A percentile compares a stretch with the other conserved stretches of the same genome.
Conservation (phyloP, 2,888 invertebrate species). For the Stenchaetothrips biformis region DNA sequence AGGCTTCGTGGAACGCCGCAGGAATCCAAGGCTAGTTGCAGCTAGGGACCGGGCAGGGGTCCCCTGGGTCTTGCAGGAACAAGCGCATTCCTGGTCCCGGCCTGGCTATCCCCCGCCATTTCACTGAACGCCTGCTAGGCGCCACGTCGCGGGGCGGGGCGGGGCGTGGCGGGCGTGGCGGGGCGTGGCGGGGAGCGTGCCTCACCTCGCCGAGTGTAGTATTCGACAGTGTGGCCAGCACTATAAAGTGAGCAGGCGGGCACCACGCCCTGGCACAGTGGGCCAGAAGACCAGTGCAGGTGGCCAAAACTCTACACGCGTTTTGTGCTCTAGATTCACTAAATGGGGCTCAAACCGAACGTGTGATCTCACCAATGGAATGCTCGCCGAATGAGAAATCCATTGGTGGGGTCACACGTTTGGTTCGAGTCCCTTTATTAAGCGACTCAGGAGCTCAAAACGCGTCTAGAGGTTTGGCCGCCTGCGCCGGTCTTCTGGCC, state of each 20-base stretch:
- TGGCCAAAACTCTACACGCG: no score
- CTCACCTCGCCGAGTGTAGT: constrained; percentile 32
- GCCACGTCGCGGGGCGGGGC: not conserved
- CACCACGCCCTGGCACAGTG: not conserved
- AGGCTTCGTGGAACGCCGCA: constrained; percentile 12
- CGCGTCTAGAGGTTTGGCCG: no score
- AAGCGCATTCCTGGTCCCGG: not conserved
- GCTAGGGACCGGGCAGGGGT: not conserved
- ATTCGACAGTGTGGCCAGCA: not conserved
- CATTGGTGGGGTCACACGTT: no score
- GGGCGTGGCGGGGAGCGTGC: not conserved
- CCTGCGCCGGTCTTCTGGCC: no score
- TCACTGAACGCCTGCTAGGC: constrained; percentile 14
- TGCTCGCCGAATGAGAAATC: no score
- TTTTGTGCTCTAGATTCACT: no score
- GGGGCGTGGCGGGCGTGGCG: not conserved
- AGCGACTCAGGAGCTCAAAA: no score
- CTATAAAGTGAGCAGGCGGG: constrained; percentile 27
- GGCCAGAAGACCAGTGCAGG: not conserved
- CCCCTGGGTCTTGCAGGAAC: constrained; percentile 1
- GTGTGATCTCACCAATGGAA: no score
- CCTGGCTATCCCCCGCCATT: constrained; percentile 28
- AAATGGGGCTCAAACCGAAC: no score
- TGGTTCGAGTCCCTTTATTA: no score
- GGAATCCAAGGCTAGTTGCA: constrained; percentile 13